phyloP scores from a whole-genome alignment of 2,888 invertebrate species.

The Strigamia transsilvanica region DNA sequence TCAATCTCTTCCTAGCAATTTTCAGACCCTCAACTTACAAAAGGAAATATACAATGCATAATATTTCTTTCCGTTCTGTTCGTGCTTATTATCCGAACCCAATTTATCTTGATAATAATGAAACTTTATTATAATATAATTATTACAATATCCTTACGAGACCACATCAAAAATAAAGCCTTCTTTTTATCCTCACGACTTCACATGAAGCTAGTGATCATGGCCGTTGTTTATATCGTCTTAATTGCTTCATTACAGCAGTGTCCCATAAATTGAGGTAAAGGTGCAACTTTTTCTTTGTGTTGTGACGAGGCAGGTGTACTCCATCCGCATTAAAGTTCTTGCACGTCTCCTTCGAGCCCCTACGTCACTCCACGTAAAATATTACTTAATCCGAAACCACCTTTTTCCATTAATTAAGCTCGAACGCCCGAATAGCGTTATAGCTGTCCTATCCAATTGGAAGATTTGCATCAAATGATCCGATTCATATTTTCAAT shows the following conservation, averaged over 20 bases:
- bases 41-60: neutral
- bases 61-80: neutral
- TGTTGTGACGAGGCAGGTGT: constrained; percentile 22
- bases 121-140: neutral
- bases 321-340: constrained; percentile 19
- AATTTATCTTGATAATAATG: neutral
- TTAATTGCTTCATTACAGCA: constrained; percentile 36
- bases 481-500: constrained; percentile 43
- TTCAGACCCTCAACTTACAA: neutral
- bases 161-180: neutral
- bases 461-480: constrained; percentile 23
- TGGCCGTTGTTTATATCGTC: constrained; percentile 17
- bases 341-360: constrained; percentile 17
- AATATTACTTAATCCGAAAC: constrained; percentile 19
- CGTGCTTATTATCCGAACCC: neutral
- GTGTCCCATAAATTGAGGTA: constrained; percentile 16
- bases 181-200: constrained; percentile 6
- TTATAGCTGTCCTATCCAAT: neutral
- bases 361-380: neutral
- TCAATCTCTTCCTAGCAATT: neutral
- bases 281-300: constrained; percentile 42
- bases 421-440: neutral
- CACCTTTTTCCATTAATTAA: neutral
- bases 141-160: neutral
- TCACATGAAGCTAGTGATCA: constrained; percentile 1